A percentile compares a stretch with the other conserved stretches of the same genome.
These are phyloP conservation scores for Orthonychiurus folsomi DNA, from an alignment of 2,888 invertebrate genomes.

Conservation along the genomic window DNA sequence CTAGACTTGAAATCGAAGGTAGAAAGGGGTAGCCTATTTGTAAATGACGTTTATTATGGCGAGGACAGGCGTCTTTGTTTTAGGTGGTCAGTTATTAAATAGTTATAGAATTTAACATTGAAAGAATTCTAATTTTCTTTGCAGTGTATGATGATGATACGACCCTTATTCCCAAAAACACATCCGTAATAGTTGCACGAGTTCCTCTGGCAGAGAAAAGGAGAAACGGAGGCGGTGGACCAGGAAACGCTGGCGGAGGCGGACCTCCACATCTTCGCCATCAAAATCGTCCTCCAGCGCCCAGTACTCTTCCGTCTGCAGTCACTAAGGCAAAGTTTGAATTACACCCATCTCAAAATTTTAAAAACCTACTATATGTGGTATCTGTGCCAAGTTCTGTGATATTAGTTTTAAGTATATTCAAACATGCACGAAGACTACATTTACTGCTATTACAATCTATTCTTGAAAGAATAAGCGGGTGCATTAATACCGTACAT, in stretches of 20 bases:
- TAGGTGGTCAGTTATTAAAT: no score
- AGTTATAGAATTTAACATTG: no score
- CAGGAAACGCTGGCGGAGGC: slow-evolving; percentile 17
- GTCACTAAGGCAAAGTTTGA: slow-evolving; percentile 29
- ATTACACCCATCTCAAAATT: slow-evolving; percentile 9
- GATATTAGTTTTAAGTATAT: background rate
- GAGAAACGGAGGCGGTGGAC: slow-evolving; percentile 43
- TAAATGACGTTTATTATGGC: no score
- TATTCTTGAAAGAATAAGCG: no score
- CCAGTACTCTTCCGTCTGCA: slow-evolving; percentile 13
- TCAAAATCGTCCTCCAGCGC: slow-evolving; percentile 19
- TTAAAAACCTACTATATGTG: background rate
- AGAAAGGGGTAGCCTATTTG: no score
- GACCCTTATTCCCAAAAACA: slow-evolving; percentile 90
- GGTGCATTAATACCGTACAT: no score
- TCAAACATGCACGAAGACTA: background rate
- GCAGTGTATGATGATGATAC: slow-evolving; percentile 85
- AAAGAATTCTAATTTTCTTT: slow-evolving; percentile 40
- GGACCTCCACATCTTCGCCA: slow-evolving; percentile 23
- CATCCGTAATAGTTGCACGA: slow-evolving; percentile 87
- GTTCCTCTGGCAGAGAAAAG: slow-evolving; percentile 74
- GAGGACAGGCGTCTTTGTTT: no score
- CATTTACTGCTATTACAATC: no score
- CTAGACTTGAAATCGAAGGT: slow-evolving; percentile 1
- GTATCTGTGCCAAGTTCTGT: background rate